Evolutionary conservation across 2,113 vertebrate genomes (phyloP), one percentile per base, ranked within the genome.

Genomic region (Cettia cetti): DNA sequence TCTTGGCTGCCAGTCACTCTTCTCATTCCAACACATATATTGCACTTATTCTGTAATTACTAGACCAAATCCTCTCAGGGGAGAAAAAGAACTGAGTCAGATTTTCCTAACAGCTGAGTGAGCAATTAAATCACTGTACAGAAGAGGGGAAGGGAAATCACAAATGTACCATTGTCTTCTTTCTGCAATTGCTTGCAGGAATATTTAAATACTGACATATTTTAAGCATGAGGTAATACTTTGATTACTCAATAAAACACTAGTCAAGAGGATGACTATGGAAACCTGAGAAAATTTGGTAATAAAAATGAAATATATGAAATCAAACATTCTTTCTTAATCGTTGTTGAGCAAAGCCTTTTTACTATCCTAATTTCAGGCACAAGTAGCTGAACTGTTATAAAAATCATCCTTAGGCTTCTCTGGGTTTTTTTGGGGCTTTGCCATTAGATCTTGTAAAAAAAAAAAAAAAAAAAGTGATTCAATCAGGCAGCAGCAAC

Each of bases 391-490:
- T 52, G 15, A 82, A 44, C 47, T 78, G 12, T 40, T 78, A 31
- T 35, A 44, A 85, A 93, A 86, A 33, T 60, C 19, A 4, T 76
- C 30, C 28, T 74, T 69, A 52, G 30, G 20, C 6, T 70, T 76
- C 19, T 79, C 10, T 79, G 11, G 27, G 77, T 1, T 2, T 50
- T 74, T 27, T 24, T 9, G 1, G 4, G 7, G 0, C 14, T 31
- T 57, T 0, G 0, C 30, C 30, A 42, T 56, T 30, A 44, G 11
- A 20, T 24, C 40, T 64, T 80, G 39, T 40, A 10, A 40, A 40
- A 40, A 40, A 39, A 78, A 82, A 80, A 35, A 10, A 40, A 40
- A 40, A 40, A 39, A 78, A 82, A 80, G 39, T n/a, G 33, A 69
- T 40, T 22, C 6, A 47, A 49, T 49, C 50, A 53, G n/a, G 33